phyloP scores from a whole-genome alignment of 2,888 invertebrate genomes.

The Entomobrya proxima region DNA sequence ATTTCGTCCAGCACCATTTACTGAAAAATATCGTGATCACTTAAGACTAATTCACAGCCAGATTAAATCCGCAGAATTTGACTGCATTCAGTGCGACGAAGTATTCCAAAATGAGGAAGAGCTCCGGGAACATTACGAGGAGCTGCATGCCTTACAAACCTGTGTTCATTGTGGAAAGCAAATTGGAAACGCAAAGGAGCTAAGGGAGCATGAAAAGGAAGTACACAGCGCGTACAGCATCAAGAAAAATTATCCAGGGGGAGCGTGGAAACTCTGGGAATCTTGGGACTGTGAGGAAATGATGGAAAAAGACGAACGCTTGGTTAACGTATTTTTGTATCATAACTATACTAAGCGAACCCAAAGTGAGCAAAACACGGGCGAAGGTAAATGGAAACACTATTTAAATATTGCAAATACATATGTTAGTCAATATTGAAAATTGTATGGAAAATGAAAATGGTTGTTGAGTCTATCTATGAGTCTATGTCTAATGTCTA shows the following conservation, averaged over 20 bases:
- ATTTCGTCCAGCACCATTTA: slow-evolving; percentile 70
- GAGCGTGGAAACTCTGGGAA: slow-evolving; percentile 68
- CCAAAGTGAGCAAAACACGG: not conserved
- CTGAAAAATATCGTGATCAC: slow-evolving; percentile 59
- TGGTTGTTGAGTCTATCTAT: too few relatives aligned
- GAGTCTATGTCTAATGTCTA: too few relatives aligned
- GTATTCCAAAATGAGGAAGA: slow-evolving; percentile 65
- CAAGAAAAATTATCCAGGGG: slow-evolving; percentile 63
- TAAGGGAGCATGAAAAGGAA: slow-evolving; percentile 61
- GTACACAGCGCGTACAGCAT: slow-evolving; percentile 57
- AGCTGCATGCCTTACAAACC: slow-evolving; percentile 66
- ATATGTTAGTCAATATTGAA: too few relatives aligned
- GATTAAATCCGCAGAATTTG: slow-evolving; percentile 55
- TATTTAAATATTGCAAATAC: too few relatives aligned
- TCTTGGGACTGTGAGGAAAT: slow-evolving; percentile 64
- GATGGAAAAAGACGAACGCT: slow-evolving; percentile 54
- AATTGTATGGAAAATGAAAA: too few relatives aligned
- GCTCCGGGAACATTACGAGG: slow-evolving; percentile 67
- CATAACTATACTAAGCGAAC: slow-evolving; percentile 53
- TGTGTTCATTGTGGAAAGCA: slow-evolving; percentile 67
- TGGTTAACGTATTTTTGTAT: slow-evolving; percentile 53
- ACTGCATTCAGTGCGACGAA: slow-evolving; percentile 69
- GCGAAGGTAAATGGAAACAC: slow-evolving; percentile 50
- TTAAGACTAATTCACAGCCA: slow-evolving; percentile 53
- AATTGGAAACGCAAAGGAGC: slow-evolving; percentile 48